Evolutionary conservation across 1,140 invertebrate genomes (phyloP).

Genomic region (Drosophila carrolli): DNA sequence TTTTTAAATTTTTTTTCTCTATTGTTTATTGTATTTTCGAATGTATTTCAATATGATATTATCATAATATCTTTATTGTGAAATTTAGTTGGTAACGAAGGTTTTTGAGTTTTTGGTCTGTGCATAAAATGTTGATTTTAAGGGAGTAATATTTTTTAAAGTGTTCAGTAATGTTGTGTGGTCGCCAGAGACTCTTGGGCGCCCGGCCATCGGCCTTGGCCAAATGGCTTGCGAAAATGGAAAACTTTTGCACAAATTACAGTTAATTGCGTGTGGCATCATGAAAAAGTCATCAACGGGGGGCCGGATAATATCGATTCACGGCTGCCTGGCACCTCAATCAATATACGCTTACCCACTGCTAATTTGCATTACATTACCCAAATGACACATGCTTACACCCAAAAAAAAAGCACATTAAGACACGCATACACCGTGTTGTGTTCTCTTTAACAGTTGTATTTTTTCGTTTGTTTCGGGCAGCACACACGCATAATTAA

Average conservation of each 20-base stretch:
- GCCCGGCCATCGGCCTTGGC: constrained; percentile 43
- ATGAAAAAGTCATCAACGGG: constrained; percentile 39
- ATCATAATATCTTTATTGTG: too few species aligned
- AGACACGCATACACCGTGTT: constrained; percentile 65
- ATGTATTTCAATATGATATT: too few species aligned
- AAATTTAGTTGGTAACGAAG: too few species aligned
- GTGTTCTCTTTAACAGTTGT: constrained; percentile 16
- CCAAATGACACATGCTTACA: constrained; percentile 62
- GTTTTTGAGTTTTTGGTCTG: too few species aligned
- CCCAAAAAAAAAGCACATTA: constrained; percentile 14
- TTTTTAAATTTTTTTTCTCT: too few species aligned
- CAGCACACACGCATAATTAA: constrained; percentile 69
- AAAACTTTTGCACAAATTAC: constrained; percentile 52
- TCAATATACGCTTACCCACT: constrained; percentile 44
- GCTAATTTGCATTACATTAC: constrained; percentile 62
- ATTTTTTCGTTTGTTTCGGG: constrained; percentile 16
- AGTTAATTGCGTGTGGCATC: constrained; percentile 65
- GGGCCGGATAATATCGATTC: constrained; percentile 34
- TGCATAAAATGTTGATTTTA: background rate
- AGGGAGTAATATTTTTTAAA: background rate
- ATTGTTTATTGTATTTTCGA: too few species aligned
- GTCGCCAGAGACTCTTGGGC: constrained; percentile 42
- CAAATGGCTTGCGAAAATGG: constrained; percentile 43
- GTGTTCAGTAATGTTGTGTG: constrained; percentile 24
- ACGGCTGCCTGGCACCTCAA: constrained; percentile 4